Evolutionary conservation across 2,888 invertebrate species (phyloP), one percentile per base, ranked within the genome.

Genomic region (Mythimna loreyi): DNA sequence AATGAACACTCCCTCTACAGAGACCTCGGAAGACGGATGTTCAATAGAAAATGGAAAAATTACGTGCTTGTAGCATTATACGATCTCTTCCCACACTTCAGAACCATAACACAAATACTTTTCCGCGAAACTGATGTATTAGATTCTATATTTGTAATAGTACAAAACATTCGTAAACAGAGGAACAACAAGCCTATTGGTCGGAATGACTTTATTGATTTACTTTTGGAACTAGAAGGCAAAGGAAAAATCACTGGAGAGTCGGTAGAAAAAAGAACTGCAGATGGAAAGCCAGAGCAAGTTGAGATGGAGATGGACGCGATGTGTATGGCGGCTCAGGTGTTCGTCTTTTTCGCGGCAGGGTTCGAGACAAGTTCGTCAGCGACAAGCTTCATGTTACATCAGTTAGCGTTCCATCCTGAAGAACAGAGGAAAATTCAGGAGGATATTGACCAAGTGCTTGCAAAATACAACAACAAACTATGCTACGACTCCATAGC

Each of bases 321-420:
- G 1, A 64, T 80, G 21, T 81, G 85, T 52, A 84, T 93, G 75
- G 88, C 81, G 3, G 92, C 93, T 5, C 93, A 93, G 78, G 88
- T 92, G 6, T 91, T 92, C 25, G 75, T 93, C 16, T 94, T 94
- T 78, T 94, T 94, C 40, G 90, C 87, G 8, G 96, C 95, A n/a
- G 96, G 96, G 4, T 96, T 93, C 45, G 95, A 96, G 77, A 95
- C 96, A 0, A 94, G 95, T 0, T 94, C 96, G 0, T 92, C 93
- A 0, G 90, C 93, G 3, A 91, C 94, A 2, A 93, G 93, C 67
- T 93, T 85, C 62, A 86, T 89, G 16, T 81, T 94, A 23, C 93
- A 94, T 66, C 87, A 92, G 70, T 86, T 96, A 0, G 95, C 96
- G 0, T 90, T 85, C 47, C 82, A 96, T 67, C 92, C 91, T 1